Evolutionary conservation across 2,888 invertebrate genomes (phyloP).

Genomic region (Cecidostiba fungosa): DNA sequence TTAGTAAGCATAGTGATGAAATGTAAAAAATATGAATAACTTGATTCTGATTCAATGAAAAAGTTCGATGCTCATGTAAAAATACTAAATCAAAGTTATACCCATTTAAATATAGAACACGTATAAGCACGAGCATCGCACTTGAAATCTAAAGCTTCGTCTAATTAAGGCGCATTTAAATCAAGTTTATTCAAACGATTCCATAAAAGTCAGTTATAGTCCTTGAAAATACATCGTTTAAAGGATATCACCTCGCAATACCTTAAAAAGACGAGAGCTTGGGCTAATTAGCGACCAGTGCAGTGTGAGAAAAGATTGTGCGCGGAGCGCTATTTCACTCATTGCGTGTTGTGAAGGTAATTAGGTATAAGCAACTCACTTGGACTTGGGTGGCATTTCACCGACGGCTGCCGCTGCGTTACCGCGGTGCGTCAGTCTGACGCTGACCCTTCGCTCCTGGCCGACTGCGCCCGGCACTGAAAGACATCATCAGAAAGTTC

Average conservation of each 20-base stretch:
- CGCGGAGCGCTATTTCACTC: background rate
- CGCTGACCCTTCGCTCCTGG: constrained; percentile 79
- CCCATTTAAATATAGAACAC: background rate
- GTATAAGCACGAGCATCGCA: background rate
- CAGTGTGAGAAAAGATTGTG: constrained; percentile 1
- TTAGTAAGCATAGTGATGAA: constrained; percentile 15
- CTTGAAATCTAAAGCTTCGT: background rate
- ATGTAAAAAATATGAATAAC: background rate
- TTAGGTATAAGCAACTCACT: constrained; percentile 74
- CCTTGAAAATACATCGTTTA: background rate
- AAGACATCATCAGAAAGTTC: constrained; percentile 71
- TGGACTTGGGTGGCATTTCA: constrained; percentile 77
- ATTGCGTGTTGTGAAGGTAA: background rate
- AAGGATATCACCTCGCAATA: background rate
- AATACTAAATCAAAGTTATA: background rate
- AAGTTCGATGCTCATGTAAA: background rate
- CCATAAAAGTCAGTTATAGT: background rate
- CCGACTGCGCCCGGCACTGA: constrained; percentile 76
- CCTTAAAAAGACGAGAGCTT: constrained; percentile 1
- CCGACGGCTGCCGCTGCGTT: constrained; percentile 72
- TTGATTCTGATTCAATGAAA: background rate
- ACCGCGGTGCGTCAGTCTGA: constrained; percentile 76
- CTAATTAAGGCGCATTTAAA: background rate
- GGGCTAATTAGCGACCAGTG: constrained; percentile 9
- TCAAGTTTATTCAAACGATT: background rate